phyloP scores from a whole-genome alignment of 2,797 vertebrate species.

The Pseudotriccus pelzelni region DNA sequence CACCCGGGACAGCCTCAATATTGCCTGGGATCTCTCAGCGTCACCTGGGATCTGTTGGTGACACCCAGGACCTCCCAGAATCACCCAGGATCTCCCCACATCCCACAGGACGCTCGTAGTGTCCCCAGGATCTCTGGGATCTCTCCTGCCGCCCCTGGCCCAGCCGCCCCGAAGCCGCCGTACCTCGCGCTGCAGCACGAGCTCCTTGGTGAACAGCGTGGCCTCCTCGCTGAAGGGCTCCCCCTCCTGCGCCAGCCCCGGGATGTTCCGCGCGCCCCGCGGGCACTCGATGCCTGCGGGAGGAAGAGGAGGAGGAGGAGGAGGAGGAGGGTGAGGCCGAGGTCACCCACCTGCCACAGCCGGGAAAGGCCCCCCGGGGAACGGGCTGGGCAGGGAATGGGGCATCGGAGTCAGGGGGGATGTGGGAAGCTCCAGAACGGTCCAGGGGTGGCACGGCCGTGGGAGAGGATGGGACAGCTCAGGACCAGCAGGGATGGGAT shows the following conservation, averaged over 20 bases:
- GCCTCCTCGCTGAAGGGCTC: conserved; percentile 98
- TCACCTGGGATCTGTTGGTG: neutral
- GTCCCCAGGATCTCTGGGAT: neutral
- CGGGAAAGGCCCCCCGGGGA: neutral
- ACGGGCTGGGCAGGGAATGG: neutral
- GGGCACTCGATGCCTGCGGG: conserved; percentile 93
- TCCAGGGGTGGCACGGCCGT: fast-evolving
- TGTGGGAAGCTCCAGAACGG: fast-evolving
- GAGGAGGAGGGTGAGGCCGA: neutral
- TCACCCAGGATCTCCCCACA: neutral
- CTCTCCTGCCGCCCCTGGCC: fast-evolving
- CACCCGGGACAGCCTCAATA: neutral
- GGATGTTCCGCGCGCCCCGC: conserved; percentile 88
- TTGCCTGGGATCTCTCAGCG: neutral
- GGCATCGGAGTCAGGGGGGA: fast-evolving
- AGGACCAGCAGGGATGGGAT: neutral
- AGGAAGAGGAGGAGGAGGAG: neutral
- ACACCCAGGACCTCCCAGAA: neutral
- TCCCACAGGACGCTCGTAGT: neutral
- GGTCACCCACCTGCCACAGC: neutral
- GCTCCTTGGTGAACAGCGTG: conserved; percentile 92
- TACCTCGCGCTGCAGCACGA: conserved; percentile 95
- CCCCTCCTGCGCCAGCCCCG: conserved; percentile 86
- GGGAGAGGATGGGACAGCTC: neutral
- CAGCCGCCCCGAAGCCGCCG: neutral